A percentile compares a stretch with the other conserved stretches of the same genome.
Conservation (phyloP, 2,888 invertebrate species). For the Cryptops parisi region DNA sequence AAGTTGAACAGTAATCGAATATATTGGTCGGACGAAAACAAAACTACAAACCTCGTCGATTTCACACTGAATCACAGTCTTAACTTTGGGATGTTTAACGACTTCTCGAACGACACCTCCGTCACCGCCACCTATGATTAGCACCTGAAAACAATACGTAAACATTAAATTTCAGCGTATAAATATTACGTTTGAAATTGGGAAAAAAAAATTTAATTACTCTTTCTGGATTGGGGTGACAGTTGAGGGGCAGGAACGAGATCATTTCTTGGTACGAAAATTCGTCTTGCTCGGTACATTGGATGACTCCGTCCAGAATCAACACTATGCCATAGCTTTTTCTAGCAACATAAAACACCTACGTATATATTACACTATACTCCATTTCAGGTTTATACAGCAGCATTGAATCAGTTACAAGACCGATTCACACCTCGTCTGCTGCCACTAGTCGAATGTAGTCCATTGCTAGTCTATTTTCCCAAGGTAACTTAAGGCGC, state of each 20-base stretch:
- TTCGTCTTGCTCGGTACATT: slow-evolving; percentile 91
- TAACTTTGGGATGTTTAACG: slow-evolving; percentile 76
- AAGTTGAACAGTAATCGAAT: no score
- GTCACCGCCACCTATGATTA: slow-evolving; percentile 96
- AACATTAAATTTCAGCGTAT: background rate
- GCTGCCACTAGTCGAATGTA: no score
- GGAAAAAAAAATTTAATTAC: no score
- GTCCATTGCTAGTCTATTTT: no score
- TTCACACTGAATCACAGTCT: slow-evolving; percentile 79
- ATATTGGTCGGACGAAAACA: no score
- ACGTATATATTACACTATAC: background rate
- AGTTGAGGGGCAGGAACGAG: slow-evolving; percentile 77
- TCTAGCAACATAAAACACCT: slow-evolving; percentile 34
- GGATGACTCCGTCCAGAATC: slow-evolving; percentile 89
- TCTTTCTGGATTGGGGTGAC: slow-evolving; percentile 76
- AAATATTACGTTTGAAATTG: background rate
- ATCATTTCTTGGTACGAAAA: slow-evolving; percentile 99
- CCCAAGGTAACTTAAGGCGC: no score
- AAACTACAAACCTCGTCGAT: slow-evolving; percentile 53
- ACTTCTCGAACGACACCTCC: slow-evolving; percentile 95
- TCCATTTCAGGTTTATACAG: no score
- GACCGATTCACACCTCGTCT: no score
- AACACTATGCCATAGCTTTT: slow-evolving; percentile 68
- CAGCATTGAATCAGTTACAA: no score
- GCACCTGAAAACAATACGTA: slow-evolving; percentile 45